A percentile compares a stretch with the other conserved stretches of the same genome.
phyloP scores from a whole-genome alignment of 2,888 invertebrate species.

The Acutogordius australiensis region DNA sequence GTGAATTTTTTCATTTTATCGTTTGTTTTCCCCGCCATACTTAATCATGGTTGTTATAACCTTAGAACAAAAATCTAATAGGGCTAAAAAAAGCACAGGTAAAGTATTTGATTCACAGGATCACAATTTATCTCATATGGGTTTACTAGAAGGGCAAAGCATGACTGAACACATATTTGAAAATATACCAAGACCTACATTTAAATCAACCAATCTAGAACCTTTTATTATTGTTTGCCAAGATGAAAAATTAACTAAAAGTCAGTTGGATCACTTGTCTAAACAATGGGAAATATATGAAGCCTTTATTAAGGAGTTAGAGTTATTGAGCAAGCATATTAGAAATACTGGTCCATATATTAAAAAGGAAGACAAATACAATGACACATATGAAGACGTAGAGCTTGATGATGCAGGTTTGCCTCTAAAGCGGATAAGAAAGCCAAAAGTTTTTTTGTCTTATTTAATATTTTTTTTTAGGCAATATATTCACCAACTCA shows the following conservation, averaged over 20 bases:
- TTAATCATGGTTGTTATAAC: no score
- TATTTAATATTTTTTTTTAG: not conserved
- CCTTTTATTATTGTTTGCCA: conserved; percentile 9
- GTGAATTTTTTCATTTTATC: no score
- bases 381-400: not conserved
- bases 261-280: not conserved
- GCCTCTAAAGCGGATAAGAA: not conserved
- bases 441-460: conserved; percentile 6
- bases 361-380: not conserved
- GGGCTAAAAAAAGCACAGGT: conserved; percentile 8
- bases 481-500: not conserved
- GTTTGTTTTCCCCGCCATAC: no score
- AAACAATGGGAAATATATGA: conserved; percentile 11
- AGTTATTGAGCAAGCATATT: not conserved
- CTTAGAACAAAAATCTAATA: not conserved
- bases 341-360: not conserved
- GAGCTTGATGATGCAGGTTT: not conserved
- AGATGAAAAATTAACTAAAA: conserved; percentile 6
- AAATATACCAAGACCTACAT: not conserved
- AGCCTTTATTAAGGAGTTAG: conserved; percentile 2
- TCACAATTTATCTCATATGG: not conserved
- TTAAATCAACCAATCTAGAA: not conserved
- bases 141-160: not conserved
- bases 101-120: no score
- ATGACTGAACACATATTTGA: no score